phyloP scores from a whole-genome alignment of 2,113 vertebrate genomes.

The Typhlomys cinereus region DNA sequence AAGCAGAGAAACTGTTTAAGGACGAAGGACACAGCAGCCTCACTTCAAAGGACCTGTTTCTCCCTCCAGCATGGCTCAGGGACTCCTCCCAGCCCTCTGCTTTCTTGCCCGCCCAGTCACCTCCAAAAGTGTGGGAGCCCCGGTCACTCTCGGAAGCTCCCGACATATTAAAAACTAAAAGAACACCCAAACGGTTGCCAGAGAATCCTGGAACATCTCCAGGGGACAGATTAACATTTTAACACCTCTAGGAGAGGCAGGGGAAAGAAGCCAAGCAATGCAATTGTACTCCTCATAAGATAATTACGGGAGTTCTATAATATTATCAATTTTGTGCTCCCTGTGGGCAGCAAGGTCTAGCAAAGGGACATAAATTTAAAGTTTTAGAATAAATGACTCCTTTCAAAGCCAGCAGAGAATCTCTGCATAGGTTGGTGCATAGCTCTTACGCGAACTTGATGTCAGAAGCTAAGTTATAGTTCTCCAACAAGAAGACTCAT shows the following conservation, averaged over 20 bases:
- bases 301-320: constrained; percentile 60
- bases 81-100: neutral
- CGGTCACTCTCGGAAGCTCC: neutral
- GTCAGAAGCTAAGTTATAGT: neutral
- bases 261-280: constrained; percentile 31
- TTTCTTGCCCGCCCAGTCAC: neutral
- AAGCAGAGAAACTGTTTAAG: constrained; percentile 58
- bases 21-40: constrained; percentile 45
- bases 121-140: neutral
- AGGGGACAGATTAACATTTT: constrained; percentile 38
- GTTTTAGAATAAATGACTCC: constrained; percentile 52
- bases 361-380: constrained; percentile 48
- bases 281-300: constrained; percentile 61
- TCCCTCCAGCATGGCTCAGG: neutral
- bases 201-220: neutral
- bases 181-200: neutral
- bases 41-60: too few relatives aligned
- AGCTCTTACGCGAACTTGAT: neutral
- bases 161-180: neutral
- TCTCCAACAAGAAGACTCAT: neutral
- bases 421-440: neutral
- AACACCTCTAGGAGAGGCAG: neutral
- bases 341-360: constrained; percentile 12
- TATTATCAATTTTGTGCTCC: constrained; percentile 45
- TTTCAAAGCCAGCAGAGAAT: neutral